Conservation (phyloP, 2,113 vertebrate species). For the Corythaixoides concolor region DNA sequence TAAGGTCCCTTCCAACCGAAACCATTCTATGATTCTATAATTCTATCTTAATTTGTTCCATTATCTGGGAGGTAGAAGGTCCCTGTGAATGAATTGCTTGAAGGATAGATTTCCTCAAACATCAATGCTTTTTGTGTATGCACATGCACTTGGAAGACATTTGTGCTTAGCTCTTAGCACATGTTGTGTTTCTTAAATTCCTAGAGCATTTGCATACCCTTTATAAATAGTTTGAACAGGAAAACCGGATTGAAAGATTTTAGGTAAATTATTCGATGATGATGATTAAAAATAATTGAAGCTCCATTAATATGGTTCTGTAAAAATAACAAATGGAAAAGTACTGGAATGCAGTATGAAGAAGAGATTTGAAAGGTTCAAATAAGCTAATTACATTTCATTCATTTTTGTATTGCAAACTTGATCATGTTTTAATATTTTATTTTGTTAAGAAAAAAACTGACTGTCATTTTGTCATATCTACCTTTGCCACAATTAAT, state of each 20-base stretch:
- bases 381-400: not conserved
- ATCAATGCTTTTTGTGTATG: not conserved
- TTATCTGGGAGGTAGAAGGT: not conserved
- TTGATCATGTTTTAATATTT: not conserved
- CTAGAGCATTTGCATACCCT: not conserved
- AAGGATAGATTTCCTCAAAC: not conserved
- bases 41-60: not conserved
- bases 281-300: constrained; percentile 44
- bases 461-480: not conserved
- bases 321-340: constrained; percentile 20
- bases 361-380: not conserved
- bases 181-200: not conserved
- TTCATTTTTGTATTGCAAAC: not conserved
- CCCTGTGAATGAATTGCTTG: not conserved
- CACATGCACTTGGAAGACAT: not conserved
- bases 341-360: not conserved
- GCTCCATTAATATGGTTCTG: not conserved
- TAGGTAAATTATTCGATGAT: constrained; percentile 26
- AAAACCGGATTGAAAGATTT: constrained; percentile 18
- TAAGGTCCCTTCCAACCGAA: too few relatives aligned
- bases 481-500: not conserved
- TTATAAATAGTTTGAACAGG: constrained; percentile 22
- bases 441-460: not conserved
- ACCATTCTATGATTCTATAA: not conserved
- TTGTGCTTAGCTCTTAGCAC: not conserved